Evolutionary conservation across 2,797 vertebrate genomes (phyloP).

Genomic region (Buceros bicornis): DNA sequence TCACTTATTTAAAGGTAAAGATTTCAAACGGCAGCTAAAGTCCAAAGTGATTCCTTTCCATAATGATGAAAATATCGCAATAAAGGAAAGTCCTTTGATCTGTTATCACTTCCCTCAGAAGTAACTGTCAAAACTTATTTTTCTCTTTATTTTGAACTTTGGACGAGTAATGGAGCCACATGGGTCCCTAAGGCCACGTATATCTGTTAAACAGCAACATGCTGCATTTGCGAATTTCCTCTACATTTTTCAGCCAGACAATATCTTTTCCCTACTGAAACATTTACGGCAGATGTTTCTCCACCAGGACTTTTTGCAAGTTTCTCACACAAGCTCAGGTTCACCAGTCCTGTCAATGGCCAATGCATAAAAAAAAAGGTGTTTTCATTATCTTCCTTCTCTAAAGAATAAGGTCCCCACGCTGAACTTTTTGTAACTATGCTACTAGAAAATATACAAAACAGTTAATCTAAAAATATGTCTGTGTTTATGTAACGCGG

Average conservation of each 20-base stretch:
- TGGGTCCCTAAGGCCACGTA: slow-evolving; percentile 56
- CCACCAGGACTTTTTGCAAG: slow-evolving; percentile 39
- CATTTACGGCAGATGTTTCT: background rate
- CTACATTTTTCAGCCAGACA: slow-evolving; percentile 16
- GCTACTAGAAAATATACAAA: background rate
- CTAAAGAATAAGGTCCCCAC: background rate
- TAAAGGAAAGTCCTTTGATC: slow-evolving; percentile 81
- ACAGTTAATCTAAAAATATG: background rate
- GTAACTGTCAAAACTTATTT: slow-evolving; percentile 74
- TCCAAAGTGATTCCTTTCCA: slow-evolving; percentile 79
- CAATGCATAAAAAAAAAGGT: background rate
- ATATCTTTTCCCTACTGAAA: slow-evolving; percentile 28
- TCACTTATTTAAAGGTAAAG: slow-evolving; percentile 86
- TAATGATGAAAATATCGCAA: slow-evolving; percentile 80
- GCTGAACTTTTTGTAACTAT: background rate
- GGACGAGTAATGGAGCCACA: slow-evolving; percentile 43
- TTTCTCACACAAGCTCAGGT: slow-evolving; percentile 32
- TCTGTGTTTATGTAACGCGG: background rate
- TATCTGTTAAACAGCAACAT: slow-evolving; percentile 64
- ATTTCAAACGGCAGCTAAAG: slow-evolving; percentile 79
- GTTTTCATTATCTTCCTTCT: background rate
- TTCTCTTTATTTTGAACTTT: slow-evolving; percentile 73
- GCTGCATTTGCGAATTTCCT: slow-evolving; percentile 42
- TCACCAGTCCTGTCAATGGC: background rate
- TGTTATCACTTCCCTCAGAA: slow-evolving; percentile 76